Percentiles rank a stretch among this genome's conserved stretches.
Conservation (phyloP, 2,113 vertebrate genomes). For the Anguilla japonica region DNA sequence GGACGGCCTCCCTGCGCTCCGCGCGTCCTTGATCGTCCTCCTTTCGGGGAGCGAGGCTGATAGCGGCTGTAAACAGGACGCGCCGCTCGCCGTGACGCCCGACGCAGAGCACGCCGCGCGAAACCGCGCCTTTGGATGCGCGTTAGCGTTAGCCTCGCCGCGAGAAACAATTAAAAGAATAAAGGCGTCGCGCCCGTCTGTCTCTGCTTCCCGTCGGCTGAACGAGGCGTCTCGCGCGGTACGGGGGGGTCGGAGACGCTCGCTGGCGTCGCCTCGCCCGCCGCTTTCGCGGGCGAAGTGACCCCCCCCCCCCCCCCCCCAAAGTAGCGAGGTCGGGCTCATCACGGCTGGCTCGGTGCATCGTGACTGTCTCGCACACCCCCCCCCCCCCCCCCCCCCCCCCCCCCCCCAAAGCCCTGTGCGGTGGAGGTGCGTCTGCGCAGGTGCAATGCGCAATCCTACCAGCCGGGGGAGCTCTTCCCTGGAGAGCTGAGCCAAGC, state of each 20-base stretch:
- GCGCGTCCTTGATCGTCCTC: constrained; percentile 21
- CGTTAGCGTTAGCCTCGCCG: not conserved
- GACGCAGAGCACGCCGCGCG: not conserved
- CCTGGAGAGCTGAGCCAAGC: not conserved
- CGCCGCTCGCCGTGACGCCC: not conserved
- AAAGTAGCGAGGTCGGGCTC: not conserved
- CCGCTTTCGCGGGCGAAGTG: not conserved
- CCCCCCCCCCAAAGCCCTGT: not conserved
- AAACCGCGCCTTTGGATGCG: not conserved
- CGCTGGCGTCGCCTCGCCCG: not conserved
- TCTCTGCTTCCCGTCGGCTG: not conserved
- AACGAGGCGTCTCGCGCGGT: not conserved
- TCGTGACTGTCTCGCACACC: not conserved
- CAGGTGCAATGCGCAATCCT: not conserved
- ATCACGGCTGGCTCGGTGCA: not conserved
- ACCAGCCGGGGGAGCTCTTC: not conserved
- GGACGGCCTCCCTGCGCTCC: not conserved
- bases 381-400: not conserved
- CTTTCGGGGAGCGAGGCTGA: constrained; percentile 6
- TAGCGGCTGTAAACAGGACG: not conserved
- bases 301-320: not conserved
- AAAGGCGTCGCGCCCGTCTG: not conserved
- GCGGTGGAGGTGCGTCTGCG: not conserved
- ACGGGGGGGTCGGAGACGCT: not conserved
- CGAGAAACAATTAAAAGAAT: not conserved